Percentiles rank a stretch among this genome's conserved stretches.
These are phyloP conservation scores for Sander lucioperca DNA, from an alignment of 2,113 vertebrate species.

Conservation along the genomic window DNA sequence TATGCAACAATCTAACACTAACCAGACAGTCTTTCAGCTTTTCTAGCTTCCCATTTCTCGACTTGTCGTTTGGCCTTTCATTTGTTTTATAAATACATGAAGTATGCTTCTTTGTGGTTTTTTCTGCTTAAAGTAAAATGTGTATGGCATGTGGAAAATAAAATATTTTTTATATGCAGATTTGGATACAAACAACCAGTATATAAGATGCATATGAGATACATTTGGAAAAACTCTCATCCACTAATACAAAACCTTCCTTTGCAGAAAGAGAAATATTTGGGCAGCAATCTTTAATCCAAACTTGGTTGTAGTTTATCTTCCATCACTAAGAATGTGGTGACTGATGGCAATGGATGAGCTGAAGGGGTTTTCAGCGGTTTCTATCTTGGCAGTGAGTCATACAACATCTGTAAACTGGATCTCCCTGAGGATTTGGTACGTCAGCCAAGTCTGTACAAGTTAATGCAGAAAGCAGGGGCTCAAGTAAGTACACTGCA, in stretches of 20 bases:
- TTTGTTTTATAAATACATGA: conserved; percentile 6
- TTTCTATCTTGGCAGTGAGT: conserved; percentile 61
- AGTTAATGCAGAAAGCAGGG: conserved; percentile 32
- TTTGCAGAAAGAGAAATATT: conserved; percentile 61
- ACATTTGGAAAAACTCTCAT: conserved; percentile 41
- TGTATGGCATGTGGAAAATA: background rate
- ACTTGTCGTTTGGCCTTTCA: background rate
- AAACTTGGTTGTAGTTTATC: conserved; percentile 60
- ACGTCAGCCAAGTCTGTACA: conserved; percentile 46
- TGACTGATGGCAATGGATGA: conserved; percentile 61
- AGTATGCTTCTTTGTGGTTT: background rate
- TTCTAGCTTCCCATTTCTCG: conserved; percentile 37
- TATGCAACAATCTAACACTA: conserved; percentile 59
- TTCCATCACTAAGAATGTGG: conserved; percentile 68
- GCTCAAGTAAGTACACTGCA: conserved; percentile 1
- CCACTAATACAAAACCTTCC: conserved; percentile 45
- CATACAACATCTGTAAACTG: conserved; percentile 56
- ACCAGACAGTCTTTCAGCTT: conserved; percentile 34
- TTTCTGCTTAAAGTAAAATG: background rate
- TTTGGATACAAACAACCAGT: conserved; percentile 10
- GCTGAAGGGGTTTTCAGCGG: conserved; percentile 45
- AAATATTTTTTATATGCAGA: background rate
- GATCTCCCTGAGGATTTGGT: conserved; percentile 51
- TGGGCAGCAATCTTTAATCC: conserved; percentile 50
- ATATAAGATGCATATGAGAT: conserved; percentile 27